Percentiles rank a stretch among this genome's conserved stretches.
phyloP scores from a whole-genome alignment of 2,113 vertebrate species.

The Rana temporaria region DNA sequence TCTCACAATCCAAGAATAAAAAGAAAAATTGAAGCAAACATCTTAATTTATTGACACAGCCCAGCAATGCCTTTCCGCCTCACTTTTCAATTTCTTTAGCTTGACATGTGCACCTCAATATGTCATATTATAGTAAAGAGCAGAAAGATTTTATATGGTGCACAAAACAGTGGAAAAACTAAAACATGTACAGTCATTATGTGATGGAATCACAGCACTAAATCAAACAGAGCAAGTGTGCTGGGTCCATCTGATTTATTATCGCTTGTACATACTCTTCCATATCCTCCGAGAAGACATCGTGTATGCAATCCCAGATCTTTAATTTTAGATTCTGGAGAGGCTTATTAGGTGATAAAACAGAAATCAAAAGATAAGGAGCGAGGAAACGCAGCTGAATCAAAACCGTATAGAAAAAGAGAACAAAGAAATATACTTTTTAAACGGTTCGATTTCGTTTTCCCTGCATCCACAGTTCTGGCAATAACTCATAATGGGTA shows the following conservation, averaged over 20 bases:
- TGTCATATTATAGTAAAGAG: conserved; percentile 47
- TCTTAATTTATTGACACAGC: conserved; percentile 45
- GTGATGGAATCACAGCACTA: conserved; percentile 53
- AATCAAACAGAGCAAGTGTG: conserved; percentile 36
- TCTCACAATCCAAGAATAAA: conserved; percentile 31
- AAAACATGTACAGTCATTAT: conserved; percentile 49
- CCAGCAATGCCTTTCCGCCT: conserved; percentile 23
- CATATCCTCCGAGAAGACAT: conserved; percentile 33
- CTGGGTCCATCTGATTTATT: conserved; percentile 43
- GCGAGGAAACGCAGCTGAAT: conserved; percentile 16
- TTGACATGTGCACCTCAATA: conserved; percentile 49
- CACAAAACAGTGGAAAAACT: conserved; percentile 46
- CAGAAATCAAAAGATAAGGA: conserved; percentile 46
- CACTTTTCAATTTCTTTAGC: conserved; percentile 40
- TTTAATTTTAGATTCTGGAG: conserved; percentile 51
- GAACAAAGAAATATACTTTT: conserved; percentile 41
- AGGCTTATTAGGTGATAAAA: conserved; percentile 52
- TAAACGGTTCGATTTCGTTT: not conserved
- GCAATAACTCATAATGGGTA: conserved; percentile 18
- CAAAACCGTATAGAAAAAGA: conserved; percentile 18
- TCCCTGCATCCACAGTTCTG: not conserved
- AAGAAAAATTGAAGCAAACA: conserved; percentile 36
- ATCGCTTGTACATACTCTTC: conserved; percentile 36
- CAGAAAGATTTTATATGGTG: conserved; percentile 46
- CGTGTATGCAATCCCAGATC: conserved; percentile 44